These are phyloP conservation scores for Polydrusus pterygomalis DNA, from an alignment of 2,888 invertebrate genomes.

Conservation along the genomic window DNA sequence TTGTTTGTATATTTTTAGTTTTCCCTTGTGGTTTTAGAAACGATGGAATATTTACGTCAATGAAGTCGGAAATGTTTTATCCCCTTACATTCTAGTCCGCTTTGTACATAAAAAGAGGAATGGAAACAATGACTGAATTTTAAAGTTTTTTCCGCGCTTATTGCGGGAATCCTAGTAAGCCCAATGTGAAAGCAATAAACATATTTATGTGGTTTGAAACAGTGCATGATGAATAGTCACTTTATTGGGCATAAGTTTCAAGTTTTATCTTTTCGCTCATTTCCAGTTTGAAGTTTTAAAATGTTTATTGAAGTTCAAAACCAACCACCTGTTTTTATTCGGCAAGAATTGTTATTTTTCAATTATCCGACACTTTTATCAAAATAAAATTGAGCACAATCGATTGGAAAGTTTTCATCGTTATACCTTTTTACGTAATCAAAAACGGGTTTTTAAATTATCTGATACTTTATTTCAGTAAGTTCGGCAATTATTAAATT, in stretches of 20 bases:
- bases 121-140: conserved; percentile 7
- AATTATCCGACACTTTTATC: conserved; percentile 22
- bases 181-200: conserved; percentile 8
- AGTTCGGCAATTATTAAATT: not conserved
- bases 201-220: conserved; percentile 21
- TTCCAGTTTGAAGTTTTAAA: conserved; percentile 19
- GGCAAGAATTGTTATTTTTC: conserved; percentile 24
- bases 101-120: conserved; percentile 14
- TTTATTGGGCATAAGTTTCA: conserved; percentile 25
- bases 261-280: conserved; percentile 21
- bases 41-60: conserved; percentile 18
- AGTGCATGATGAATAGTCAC: conserved; percentile 2
- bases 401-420: conserved; percentile 10
- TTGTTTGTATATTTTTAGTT: conserved; percentile 11
- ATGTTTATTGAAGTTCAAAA: conserved; percentile 27
- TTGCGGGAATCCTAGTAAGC: conserved; percentile 11
- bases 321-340: conserved; percentile 26
- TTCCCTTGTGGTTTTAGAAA: conserved; percentile 18
- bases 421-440: conserved; percentile 13
- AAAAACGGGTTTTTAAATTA: conserved; percentile 7
- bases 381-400: conserved; percentile 10
- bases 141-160: not conserved
- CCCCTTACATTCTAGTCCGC: not conserved
- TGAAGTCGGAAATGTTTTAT: conserved; percentile 14
- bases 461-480: conserved; percentile 3